These are phyloP conservation scores for Trachelipus rathkii DNA, from an alignment of 1,140 invertebrate genomes.

Conservation along the genomic window DNA sequence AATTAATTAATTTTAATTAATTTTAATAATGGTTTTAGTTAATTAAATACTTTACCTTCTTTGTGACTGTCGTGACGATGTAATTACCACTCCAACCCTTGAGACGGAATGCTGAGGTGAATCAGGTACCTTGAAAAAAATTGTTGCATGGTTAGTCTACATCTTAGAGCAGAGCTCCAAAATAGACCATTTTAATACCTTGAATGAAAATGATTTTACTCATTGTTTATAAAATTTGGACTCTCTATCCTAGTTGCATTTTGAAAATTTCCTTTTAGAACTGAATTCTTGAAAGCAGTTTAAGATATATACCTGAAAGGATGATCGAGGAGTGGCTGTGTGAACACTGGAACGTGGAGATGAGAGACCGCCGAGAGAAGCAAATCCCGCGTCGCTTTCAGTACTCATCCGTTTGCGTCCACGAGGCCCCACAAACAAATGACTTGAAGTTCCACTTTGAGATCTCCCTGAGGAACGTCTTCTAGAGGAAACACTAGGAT, in stretches of 20 bases:
- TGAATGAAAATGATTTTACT: no score
- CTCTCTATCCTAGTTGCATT: background rate
- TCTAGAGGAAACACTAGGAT: background rate
- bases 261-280: background rate
- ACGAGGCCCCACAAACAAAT: constrained; percentile 28
- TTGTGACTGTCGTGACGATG: constrained; percentile 81
- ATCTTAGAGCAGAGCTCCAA: no score
- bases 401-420: constrained; percentile 45
- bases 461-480: constrained; percentile 21
- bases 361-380: constrained; percentile 36
- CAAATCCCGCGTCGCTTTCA: constrained; percentile 39
- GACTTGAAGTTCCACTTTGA: constrained; percentile 17
- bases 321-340: constrained; percentile 36
- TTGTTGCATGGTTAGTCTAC: no score
- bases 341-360: constrained; percentile 58
- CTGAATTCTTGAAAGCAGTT: no score
- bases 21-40: no score
- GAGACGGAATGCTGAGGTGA: constrained; percentile 50
- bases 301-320: constrained; percentile 34
- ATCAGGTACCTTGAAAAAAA: constrained; percentile 47
- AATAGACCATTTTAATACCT: no score
- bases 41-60: constrained; percentile 61
- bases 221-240: no score
- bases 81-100: constrained; percentile 78
- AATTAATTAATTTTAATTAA: no score